phyloP scores from a whole-genome alignment of 2,797 vertebrate species.

The Halcyon leucocephala region DNA sequence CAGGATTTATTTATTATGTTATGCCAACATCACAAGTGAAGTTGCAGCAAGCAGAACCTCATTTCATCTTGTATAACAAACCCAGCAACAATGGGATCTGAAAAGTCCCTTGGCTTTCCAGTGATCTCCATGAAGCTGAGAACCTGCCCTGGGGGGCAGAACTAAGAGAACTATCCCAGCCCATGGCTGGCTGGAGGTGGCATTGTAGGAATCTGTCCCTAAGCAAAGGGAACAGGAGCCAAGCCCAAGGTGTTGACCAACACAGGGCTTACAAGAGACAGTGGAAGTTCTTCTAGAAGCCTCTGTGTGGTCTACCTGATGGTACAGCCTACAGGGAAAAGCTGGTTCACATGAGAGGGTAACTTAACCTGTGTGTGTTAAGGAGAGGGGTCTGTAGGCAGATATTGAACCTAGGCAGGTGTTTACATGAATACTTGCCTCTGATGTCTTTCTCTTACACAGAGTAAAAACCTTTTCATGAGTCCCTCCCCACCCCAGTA shows the following conservation, averaged over 20 bases:
- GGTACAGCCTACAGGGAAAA: neutral
- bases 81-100: accelerated
- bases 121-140: neutral
- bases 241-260: neutral
- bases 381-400: neutral
- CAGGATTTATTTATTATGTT: neutral
- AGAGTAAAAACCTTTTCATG: neutral
- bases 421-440: neutral
- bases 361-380: neutral
- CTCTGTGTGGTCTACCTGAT: neutral
- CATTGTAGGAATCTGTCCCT: neutral
- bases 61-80: neutral
- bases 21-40: neutral
- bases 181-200: neutral
- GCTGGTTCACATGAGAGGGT: accelerated
- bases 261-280: neutral
- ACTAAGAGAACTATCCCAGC: neutral
- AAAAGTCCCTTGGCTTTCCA: neutral
- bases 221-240: neutral
- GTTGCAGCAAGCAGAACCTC: neutral
- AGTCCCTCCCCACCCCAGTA: neutral
- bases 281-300: neutral
- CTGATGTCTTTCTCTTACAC: neutral
- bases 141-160: neutral
- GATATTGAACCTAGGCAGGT: neutral